These are phyloP conservation scores for Drosophila neocordata DNA, from an alignment of 1,140 invertebrate genomes.

Conservation along the genomic window DNA sequence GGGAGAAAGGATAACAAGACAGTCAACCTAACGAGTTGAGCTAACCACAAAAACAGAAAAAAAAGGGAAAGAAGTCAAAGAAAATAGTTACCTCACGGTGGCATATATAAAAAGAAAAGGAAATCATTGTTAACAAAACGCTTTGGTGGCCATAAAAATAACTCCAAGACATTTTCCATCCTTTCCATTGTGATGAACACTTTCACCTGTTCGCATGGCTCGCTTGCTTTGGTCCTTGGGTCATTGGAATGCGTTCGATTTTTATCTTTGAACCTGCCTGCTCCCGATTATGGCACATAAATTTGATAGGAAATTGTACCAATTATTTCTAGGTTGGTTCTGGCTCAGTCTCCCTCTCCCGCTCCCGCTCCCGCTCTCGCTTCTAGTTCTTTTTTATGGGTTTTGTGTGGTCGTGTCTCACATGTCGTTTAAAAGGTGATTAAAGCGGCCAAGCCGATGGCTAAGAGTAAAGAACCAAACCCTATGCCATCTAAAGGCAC, in stretches of 20 bases:
- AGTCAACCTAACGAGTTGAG: conserved; percentile 64
- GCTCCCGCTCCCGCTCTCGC: conserved; percentile 3
- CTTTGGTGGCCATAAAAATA: conserved; percentile 72
- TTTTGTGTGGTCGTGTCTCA: conserved; percentile 73
- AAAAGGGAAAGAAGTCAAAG: not conserved
- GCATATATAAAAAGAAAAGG: conserved; percentile 34
- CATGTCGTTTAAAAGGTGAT: conserved; percentile 72
- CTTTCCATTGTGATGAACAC: conserved; percentile 58
- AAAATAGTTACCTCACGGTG: conserved; percentile 38
- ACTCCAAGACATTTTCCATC: conserved; percentile 45
- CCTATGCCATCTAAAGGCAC: conserved; percentile 27
- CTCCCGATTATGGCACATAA: conserved; percentile 80
- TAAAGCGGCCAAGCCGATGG: conserved; percentile 43
- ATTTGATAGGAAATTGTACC: conserved; percentile 81
- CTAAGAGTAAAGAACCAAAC: conserved; percentile 22
- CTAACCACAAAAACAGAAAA: conserved; percentile 60
- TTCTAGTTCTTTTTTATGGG: conserved; percentile 58
- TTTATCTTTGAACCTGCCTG: conserved; percentile 79
- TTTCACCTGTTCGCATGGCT: conserved; percentile 68
- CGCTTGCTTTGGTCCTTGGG: conserved; percentile 16
- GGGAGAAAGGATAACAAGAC: conserved; percentile 52
- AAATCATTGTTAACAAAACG: conserved; percentile 80
- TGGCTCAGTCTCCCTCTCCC: conserved; percentile 8
- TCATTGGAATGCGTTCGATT: conserved; percentile 67
- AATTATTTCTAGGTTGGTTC: conserved; percentile 64